A percentile compares a stretch with the other conserved stretches of the same genome.
phyloP scores from a whole-genome alignment of 2,113 vertebrate species.

The Apteryx mantelli region DNA sequence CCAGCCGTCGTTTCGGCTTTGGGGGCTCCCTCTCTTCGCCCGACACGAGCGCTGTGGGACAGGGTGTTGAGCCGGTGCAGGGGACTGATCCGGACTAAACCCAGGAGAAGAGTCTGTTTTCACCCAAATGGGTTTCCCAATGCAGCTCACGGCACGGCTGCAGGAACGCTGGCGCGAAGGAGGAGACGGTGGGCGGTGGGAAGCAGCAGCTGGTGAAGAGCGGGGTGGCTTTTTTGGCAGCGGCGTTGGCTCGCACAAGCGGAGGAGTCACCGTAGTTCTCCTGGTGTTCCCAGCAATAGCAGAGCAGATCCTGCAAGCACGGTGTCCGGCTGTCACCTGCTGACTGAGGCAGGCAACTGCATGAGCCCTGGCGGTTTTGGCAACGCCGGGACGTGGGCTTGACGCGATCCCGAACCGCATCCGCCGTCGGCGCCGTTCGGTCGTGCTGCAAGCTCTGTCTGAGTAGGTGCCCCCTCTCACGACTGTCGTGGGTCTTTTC shows the following conservation, averaged over 20 bases:
- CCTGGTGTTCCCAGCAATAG: not conserved
- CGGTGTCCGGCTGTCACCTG: constrained; percentile 13
- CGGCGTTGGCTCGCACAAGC: not conserved
- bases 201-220: not conserved
- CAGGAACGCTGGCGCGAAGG: not conserved
- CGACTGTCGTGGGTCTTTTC: accelerated
- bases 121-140: not conserved
- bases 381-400: accelerated
- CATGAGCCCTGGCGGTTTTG: accelerated
- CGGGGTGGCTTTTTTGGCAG: not conserved
- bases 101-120: not conserved
- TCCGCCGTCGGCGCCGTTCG: accelerated
- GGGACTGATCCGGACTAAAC: not conserved
- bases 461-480: accelerated
- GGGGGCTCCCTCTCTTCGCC: not conserved
- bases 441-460: not conserved
- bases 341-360: not conserved
- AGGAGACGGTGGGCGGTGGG: not conserved
- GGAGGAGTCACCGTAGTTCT: too few species aligned
- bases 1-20: accelerated
- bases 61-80: not conserved
- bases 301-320: not conserved
- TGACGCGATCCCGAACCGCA: accelerated
- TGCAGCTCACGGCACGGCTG: not conserved
- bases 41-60: too few species aligned